Evolutionary conservation across 2,113 vertebrate species (phyloP), one percentile per base, ranked within the genome.

Genomic region (Microcebus ravelobensis): DNA sequence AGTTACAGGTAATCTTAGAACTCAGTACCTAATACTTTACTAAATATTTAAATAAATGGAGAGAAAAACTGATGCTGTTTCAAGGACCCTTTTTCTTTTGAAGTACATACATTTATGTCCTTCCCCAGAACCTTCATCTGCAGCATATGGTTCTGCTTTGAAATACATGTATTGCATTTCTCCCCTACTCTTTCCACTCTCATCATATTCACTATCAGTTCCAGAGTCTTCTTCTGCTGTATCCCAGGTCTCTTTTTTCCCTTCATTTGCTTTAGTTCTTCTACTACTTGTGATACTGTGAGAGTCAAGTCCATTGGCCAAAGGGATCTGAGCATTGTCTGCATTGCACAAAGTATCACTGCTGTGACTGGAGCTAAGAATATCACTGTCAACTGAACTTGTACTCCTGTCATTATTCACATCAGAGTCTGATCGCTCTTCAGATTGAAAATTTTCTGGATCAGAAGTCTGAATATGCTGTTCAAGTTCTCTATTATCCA

Each of bases 301-400:
- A 10, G 99, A 99, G 94, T 99, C 99, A 34, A 99, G 99, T 95
- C 99, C 99, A 1, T 99, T 99, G 34, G 99, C 99, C 98, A 99
- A 98, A 61, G 99, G 99, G 55, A 99, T 98, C 0, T 99, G 99
- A 23, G 99, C 98, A 42, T 97, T 99, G 98, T 99, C 99, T 8
- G 99, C 99, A 0, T 99, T 99, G 98, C 99, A 99, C 95, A 99
- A 97, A 0, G 99, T 99, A 96, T 99, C 99, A 55, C 99, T 99
- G 97, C 99, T 99, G 95, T 99, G 99, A 97, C 99, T 99, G 93
- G 99, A 99, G 98, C 99, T 99, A 90, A 99, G 99, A 97, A 99
- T 99, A 88, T 99, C 99, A 15, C 99, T 99, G 99, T 99, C 99
- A 98, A 99, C 99, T 0, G 99, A 99, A 97, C 99, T 99, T 1